Conservation (phyloP, 1,140 invertebrate genomes). For the Diorhabda elongata region DNA sequence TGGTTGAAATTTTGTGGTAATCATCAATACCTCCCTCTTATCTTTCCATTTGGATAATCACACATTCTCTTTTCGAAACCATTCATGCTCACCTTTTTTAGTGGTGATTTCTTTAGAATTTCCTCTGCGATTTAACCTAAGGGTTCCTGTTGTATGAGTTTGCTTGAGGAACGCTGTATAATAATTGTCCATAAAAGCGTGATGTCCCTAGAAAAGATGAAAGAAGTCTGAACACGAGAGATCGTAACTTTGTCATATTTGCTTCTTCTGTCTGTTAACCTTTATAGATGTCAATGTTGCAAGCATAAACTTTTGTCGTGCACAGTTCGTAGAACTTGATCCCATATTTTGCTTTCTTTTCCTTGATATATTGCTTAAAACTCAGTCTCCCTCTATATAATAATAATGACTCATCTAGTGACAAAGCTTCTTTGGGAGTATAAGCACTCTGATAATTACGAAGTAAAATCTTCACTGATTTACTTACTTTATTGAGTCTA, state of each 20-base stretch:
- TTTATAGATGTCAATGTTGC: not conserved
- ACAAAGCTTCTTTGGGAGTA: too few species aligned
- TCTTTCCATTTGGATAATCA: conserved; percentile 19
- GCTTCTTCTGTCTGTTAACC: not conserved
- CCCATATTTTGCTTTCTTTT: conserved; percentile 10
- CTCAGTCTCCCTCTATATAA: too few species aligned
- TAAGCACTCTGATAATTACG: too few species aligned
- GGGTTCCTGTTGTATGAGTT: conserved; percentile 18
- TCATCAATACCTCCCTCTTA: conserved; percentile 21
- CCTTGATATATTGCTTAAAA: not conserved
- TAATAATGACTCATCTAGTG: too few species aligned
- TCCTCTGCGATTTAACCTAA: conserved; percentile 20
- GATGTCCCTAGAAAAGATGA: conserved; percentile 7
- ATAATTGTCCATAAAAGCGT: conserved; percentile 12
- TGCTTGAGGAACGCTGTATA: conserved; percentile 10
- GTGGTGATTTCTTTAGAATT: conserved; percentile 19
- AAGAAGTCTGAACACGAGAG: conserved; percentile 14
- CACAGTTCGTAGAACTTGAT: conserved; percentile 9
- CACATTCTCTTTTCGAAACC: conserved; percentile 12
- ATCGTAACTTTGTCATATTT: conserved; percentile 15
- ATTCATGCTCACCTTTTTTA: conserved; percentile 20
- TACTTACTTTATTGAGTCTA: not conserved
- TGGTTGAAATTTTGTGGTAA: conserved; percentile 17
- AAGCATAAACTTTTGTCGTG: not conserved
- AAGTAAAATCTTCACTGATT: not conserved